A percentile compares a stretch with the other conserved stretches of the same genome.
Conservation (phyloP, 2,888 invertebrate genomes). For the Amiota communis region DNA sequence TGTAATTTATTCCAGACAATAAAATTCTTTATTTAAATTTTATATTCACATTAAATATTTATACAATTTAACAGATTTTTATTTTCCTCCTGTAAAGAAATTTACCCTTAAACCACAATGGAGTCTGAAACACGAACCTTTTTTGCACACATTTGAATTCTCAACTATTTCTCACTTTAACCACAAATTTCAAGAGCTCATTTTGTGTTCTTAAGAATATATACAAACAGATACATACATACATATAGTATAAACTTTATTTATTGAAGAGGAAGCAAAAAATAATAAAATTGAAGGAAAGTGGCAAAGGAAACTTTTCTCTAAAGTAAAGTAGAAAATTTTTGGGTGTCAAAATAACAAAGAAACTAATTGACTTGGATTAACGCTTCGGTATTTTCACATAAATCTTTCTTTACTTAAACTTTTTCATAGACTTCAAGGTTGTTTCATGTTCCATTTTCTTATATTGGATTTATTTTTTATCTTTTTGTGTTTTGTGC, state of each 20-base stretch:
- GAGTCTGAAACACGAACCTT: not conserved
- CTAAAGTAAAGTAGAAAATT: constrained; percentile 59
- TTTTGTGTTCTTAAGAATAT: constrained; percentile 42
- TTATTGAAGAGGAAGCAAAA: not conserved
- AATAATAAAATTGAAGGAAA: not conserved
- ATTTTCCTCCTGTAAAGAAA: too few species aligned
- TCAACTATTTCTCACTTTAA: constrained; percentile 5
- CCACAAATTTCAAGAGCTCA: constrained; percentile 45
- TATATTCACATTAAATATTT: too few species aligned
- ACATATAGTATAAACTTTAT: not conserved
- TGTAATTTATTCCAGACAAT: too few species aligned
- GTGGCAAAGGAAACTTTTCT: constrained; percentile 47
- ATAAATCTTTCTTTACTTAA: constrained; percentile 43
- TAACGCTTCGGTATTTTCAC: constrained; percentile 51
- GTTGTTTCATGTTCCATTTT: not conserved
- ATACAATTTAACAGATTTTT: too few species aligned
- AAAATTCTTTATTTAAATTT: too few species aligned
- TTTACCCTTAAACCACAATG: too few species aligned
- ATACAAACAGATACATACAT: constrained; percentile 24
- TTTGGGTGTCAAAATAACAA: constrained; percentile 56
- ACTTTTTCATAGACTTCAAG: constrained; percentile 23
- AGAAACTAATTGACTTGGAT: constrained; percentile 67
- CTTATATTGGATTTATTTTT: too few species aligned
- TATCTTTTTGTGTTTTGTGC: too few species aligned
- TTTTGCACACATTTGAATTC: not conserved